Evolutionary conservation across 2,113 vertebrate species (phyloP).

Genomic region (Chionis minor): DNA sequence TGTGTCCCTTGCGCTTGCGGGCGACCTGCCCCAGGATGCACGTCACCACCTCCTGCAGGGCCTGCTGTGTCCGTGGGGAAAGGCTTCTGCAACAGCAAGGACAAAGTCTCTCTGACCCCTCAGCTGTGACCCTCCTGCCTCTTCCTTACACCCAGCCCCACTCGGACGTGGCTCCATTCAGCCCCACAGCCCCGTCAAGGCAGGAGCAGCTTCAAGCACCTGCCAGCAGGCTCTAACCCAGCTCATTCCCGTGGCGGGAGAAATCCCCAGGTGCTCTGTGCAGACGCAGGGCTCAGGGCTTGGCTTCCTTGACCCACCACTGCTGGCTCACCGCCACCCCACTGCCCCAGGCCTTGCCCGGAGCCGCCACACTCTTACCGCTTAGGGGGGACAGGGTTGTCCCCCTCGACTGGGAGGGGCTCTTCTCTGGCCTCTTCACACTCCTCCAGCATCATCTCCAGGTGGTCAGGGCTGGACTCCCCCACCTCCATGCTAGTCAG

Average conservation of each 20-base stretch:
- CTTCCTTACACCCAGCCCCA: neutral
- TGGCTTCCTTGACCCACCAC: neutral
- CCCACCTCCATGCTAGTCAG: neutral
- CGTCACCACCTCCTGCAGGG: neutral
- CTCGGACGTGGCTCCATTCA: accelerated
- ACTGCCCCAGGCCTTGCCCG: neutral
- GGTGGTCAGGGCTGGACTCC: neutral
- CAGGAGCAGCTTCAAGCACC: neutral
- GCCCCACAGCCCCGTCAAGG: neutral
- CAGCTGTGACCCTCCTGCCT: neutral
- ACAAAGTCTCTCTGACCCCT: neutral
- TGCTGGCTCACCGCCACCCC: neutral
- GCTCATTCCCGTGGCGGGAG: neutral
- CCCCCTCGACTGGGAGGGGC: neutral
- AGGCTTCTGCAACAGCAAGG: neutral
- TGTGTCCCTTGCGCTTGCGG: neutral
- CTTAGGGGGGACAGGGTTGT: neutral
- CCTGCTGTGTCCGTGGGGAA: neutral
- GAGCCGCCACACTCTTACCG: neutral
- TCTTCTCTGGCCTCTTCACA: neutral
- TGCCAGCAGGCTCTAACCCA: neutral
- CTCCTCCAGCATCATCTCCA: neutral
- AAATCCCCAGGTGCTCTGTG: neutral
- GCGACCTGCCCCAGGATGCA: neutral
- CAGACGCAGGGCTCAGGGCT: neutral